These are phyloP conservation scores for Tenrec ecaudatus DNA, from an alignment of 2,113 vertebrate species.

Conservation along the genomic window DNA sequence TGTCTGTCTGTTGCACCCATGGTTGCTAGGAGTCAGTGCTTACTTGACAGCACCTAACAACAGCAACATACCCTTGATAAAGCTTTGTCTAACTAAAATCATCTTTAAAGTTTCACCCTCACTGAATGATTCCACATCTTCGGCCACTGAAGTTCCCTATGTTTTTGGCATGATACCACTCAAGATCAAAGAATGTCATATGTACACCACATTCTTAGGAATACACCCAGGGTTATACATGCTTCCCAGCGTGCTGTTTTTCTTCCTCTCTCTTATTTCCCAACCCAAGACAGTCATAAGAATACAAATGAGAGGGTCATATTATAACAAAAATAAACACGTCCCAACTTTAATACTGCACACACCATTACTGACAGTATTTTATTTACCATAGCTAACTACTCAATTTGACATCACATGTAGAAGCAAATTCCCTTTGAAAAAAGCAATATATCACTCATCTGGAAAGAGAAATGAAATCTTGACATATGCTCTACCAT, in stretches of 20 bases:
- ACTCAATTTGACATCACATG: not conserved
- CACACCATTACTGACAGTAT: conserved; percentile 12
- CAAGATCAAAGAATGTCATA: not conserved
- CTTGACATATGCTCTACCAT: not conserved
- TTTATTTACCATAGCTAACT: not conserved
- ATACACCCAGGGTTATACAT: not conserved
- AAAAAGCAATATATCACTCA: not conserved
- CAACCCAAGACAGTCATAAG: not conserved
- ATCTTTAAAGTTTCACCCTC: not conserved
- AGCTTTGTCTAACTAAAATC: not conserved
- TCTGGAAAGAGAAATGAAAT: not conserved
- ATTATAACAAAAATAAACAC: conserved; percentile 16
- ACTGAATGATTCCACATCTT: not conserved
- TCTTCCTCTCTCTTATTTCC: not conserved
- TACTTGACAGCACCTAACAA: no score
- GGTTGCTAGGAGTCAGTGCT: no score
- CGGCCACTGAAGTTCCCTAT: not conserved
- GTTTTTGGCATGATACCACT: not conserved
- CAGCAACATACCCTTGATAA: no score
- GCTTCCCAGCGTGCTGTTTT: not conserved
- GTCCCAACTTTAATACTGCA: not conserved
- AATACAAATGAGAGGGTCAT: not conserved
- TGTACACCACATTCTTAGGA: not conserved
- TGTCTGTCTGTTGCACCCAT: no score
- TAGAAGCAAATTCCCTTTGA: not conserved